Conservation (phyloP, 2,113 vertebrate genomes). For the Halichoeres trimaculatus region DNA sequence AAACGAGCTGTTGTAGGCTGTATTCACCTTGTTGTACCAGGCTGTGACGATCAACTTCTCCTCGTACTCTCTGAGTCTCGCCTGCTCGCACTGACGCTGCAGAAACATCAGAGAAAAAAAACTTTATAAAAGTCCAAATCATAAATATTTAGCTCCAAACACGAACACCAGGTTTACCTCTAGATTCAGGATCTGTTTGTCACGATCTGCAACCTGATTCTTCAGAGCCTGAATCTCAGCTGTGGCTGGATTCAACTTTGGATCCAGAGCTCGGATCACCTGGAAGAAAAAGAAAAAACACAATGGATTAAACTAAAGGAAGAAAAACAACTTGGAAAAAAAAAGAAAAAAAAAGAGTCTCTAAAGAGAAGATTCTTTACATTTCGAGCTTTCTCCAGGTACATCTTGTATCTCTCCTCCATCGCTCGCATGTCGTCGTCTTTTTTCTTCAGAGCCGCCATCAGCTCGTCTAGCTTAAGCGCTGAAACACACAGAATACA, state of each 20-base stretch:
- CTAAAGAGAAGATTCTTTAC: constrained; percentile 82
- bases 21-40: constrained; percentile 95
- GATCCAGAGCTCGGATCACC: constrained; percentile 97
- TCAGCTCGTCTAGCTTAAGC: constrained; percentile 91
- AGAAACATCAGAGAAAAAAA: background rate
- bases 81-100: constrained; percentile 92
- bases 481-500: constrained; percentile 71
- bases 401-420: constrained; percentile 99
- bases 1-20: too few species aligned
- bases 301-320: background rate
- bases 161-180: constrained; percentile 83
- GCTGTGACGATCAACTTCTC: constrained; percentile 97
- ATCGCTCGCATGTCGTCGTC: constrained; percentile 99
- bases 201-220: constrained; percentile 90
- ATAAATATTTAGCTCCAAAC: background rate
- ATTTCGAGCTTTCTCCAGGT: constrained; percentile 96
- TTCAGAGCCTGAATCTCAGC: constrained; percentile 94
- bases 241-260: constrained; percentile 95
- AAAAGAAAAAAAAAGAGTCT: background rate
- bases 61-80: constrained; percentile 92
- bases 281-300: constrained; percentile 56
- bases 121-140: background rate
- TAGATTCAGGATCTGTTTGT: constrained; percentile 89
- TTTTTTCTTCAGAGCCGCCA: constrained; percentile 94
- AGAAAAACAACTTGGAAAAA: background rate